These are phyloP conservation scores for Bombyx mandarina DNA, from an alignment of 1,140 invertebrate species.

Conservation along the genomic window DNA sequence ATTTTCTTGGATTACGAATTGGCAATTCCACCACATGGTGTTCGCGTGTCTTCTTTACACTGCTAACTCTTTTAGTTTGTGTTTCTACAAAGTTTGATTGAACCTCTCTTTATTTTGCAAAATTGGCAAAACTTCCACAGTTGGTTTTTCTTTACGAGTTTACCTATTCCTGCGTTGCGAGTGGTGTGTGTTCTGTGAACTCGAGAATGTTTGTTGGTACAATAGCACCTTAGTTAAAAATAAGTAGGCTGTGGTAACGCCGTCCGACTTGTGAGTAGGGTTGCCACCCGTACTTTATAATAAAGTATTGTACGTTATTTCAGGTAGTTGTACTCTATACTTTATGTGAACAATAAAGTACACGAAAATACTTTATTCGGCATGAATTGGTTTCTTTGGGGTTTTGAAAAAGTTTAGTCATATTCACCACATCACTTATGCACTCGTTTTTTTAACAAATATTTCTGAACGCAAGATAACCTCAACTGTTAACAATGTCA, in stretches of 20 bases:
- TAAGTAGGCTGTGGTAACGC: not conserved
- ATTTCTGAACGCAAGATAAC: no score
- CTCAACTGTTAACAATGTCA: no score
- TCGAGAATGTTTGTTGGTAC: not conserved
- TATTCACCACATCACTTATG: no score
- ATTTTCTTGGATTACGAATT: slow-evolving; percentile 12
- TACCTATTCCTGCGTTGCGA: not conserved
- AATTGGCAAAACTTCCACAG: slow-evolving; percentile 53
- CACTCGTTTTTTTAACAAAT: no score
- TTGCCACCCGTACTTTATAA: no score
- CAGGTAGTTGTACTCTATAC: no score
- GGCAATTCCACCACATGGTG: slow-evolving; percentile 41
- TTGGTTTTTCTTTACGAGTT: slow-evolving; percentile 21
- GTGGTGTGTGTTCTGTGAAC: not conserved
- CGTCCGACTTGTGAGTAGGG: no score
- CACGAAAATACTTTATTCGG: no score
- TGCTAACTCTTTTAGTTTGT: slow-evolving; percentile 51
- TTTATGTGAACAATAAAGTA: no score
- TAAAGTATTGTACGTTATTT: no score
- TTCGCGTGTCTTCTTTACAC: slow-evolving; percentile 8
- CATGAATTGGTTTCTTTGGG: no score
- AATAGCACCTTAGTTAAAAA: not conserved
- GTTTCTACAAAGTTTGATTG: slow-evolving; percentile 59
- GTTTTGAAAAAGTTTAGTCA: no score
- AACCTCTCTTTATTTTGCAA: slow-evolving; percentile 59